phyloP scores from a whole-genome alignment of 2,888 invertebrate genomes.

The Philonicus albiceps region DNA sequence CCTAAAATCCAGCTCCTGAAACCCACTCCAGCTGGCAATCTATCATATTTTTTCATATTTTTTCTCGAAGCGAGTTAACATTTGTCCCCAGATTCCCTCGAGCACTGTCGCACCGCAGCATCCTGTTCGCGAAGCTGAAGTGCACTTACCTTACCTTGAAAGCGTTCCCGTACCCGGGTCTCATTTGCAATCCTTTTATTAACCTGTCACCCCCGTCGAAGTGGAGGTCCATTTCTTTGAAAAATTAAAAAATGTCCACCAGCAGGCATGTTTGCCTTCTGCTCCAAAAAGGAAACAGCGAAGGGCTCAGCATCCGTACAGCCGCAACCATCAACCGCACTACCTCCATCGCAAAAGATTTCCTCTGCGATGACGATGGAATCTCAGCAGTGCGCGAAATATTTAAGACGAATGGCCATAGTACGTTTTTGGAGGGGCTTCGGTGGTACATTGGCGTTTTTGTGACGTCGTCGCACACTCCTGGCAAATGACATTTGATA shows the following conservation, averaged over 20 bases:
- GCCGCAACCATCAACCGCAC: background rate
- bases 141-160: background rate
- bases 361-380: background rate
- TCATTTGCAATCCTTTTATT: conserved; percentile 2
- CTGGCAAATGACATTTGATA: conserved; percentile 45
- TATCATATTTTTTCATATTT: background rate
- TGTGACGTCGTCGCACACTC: conserved; percentile 2
- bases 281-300: background rate
- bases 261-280: background rate
- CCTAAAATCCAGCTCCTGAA: background rate
- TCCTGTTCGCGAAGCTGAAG: background rate
- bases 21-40: background rate
- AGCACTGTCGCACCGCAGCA: background rate
- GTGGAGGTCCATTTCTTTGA: background rate
- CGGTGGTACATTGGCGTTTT: background rate
- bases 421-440: background rate
- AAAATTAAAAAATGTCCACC: conserved; percentile 25
- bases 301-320: no score
- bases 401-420: conserved; percentile 36
- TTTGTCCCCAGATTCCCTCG: background rate
- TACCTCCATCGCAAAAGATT: background rate
- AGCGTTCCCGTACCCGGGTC: background rate
- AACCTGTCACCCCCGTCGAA: background rate
- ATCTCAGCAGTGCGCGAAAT: conserved; percentile 20
- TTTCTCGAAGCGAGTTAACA: background rate